These are phyloP conservation scores for Leptura quadrifasciata DNA, from an alignment of 2,888 invertebrate species.

Conservation along the genomic window DNA sequence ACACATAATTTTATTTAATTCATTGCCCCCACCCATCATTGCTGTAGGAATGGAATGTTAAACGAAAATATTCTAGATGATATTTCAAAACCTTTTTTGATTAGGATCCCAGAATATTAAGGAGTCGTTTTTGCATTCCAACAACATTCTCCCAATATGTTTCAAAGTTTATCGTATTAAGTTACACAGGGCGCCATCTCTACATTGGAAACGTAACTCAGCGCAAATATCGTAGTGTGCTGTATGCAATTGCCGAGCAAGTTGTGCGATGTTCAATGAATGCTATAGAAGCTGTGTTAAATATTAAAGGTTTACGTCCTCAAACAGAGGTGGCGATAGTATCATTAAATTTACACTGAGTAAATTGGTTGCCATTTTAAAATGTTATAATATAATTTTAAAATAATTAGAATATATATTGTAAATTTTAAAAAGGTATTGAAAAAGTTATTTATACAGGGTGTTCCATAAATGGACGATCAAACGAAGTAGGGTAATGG, in stretches of 20 bases:
- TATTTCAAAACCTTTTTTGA: conserved; percentile 45
- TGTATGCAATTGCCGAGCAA: no score
- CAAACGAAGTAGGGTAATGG: no score
- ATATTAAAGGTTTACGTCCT: neutral
- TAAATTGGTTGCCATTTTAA: no score
- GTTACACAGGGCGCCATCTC: neutral
- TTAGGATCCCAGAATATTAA: conserved; percentile 20
- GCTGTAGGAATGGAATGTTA: neutral
- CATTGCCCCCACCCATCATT: neutral
- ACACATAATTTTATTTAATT: neutral
- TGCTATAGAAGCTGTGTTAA: no score
- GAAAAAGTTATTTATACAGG: no score
- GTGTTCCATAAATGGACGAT: no score
- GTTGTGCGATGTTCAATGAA: no score
- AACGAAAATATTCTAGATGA: conserved; percentile 43
- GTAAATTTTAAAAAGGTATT: no score
- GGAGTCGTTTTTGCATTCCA: conserved; percentile 29
- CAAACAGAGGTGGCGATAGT: neutral
- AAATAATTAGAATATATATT: no score
- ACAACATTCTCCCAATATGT: conserved; percentile 1
- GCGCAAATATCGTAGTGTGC: neutral
- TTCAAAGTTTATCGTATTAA: neutral
- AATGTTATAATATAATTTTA: no score
- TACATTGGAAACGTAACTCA: neutral
- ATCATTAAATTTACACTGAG: neutral